phyloP scores from a whole-genome alignment of 2,888 invertebrate species.

The Synanthedon vespiformis region DNA sequence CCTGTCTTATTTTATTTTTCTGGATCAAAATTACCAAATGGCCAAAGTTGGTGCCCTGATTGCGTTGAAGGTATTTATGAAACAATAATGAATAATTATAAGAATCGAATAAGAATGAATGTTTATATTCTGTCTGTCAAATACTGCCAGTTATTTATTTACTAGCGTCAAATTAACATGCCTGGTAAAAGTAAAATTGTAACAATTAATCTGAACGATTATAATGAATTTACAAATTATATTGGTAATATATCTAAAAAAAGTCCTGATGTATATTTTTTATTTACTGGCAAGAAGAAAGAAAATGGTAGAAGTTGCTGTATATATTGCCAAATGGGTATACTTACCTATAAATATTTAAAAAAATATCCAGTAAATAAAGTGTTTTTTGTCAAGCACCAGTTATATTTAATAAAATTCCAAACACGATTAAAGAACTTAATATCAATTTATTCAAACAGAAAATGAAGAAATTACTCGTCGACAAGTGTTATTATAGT shows the following conservation, averaged over 20 bases:
- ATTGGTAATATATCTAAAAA: constrained; percentile 26
- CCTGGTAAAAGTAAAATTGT: constrained; percentile 12
- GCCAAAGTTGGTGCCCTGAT: constrained; percentile 91
- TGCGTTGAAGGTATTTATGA: constrained; percentile 79
- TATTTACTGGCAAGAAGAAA: constrained; percentile 52
- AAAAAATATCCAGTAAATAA: no score
- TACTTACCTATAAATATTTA: neutral
- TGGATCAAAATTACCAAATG: constrained; percentile 74
- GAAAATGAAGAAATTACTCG: no score
- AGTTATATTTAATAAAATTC: no score
- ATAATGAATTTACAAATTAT: constrained; percentile 34
- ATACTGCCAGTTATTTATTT: no score
- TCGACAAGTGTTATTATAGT: no score
- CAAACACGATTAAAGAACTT: no score
- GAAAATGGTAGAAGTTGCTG: constrained; percentile 87
- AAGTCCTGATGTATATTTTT: constrained; percentile 46
- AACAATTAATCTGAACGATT: constrained; percentile 26
- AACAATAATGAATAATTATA: no score
- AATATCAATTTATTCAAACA: no score
- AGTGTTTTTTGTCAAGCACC: no score
- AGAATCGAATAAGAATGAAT: no score
- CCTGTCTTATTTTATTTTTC: constrained; percentile 72
- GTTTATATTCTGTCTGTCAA: no score
- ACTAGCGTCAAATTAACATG: constrained; percentile 1
- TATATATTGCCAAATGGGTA: constrained; percentile 52